Percentiles rank a stretch among this genome's conserved stretches.
phyloP scores from a whole-genome alignment of 2,113 vertebrate species.

The Dicrurus megarhynchus region DNA sequence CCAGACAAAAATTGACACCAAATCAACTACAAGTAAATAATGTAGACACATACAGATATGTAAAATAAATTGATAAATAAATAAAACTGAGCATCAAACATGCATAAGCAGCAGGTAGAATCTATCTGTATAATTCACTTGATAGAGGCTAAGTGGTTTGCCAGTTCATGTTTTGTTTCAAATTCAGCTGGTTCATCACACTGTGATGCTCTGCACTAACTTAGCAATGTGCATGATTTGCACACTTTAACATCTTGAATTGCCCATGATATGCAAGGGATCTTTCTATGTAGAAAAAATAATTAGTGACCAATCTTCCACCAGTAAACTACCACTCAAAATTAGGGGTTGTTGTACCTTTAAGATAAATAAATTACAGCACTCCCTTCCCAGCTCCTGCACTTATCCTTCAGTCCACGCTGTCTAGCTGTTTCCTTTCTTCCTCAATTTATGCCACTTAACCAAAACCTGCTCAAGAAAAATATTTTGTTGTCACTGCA shows the following conservation, averaged over 20 bases:
- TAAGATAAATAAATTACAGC: background rate
- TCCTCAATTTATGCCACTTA: background rate
- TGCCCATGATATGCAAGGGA: background rate
- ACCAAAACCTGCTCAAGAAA: slow-evolving; percentile 10
- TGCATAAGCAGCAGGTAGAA: background rate
- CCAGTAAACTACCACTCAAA: background rate
- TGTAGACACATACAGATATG: accelerated
- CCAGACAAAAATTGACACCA: background rate
- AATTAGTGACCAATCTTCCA: background rate
- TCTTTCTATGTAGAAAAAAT: background rate
- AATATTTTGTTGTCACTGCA: slow-evolving; percentile 1
- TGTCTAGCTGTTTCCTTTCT: background rate
- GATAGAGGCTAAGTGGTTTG: background rate
- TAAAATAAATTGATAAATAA: background rate
- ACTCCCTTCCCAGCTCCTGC: background rate
- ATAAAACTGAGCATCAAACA: background rate
- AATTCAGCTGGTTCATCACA: background rate
- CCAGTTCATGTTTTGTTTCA: background rate
- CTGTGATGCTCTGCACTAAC: background rate
- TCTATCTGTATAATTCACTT: background rate
- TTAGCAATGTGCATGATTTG: background rate
- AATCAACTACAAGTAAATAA: background rate
- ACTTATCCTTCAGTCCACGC: background rate
- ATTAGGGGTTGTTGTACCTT: background rate
- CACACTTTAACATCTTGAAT: background rate